A percentile compares a stretch with the other conserved stretches of the same genome.
phyloP scores from a whole-genome alignment of 2,888 invertebrate genomes.

The Eulithis testata region DNA sequence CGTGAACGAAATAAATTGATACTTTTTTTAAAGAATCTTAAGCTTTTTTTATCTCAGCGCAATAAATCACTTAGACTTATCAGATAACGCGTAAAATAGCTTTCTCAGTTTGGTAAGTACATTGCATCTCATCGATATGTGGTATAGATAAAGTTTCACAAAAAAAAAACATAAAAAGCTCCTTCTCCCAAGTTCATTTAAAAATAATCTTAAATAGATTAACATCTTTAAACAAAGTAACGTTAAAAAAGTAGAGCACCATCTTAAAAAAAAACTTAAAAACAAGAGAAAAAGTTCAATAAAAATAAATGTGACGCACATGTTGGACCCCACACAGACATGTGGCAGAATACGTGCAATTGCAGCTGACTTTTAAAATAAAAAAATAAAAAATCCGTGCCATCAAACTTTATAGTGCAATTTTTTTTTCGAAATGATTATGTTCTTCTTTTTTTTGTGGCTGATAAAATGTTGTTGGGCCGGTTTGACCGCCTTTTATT shows the following conservation, averaged over 20 bases:
- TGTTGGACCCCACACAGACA: conserved; percentile 49
- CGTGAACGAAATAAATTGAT: too few species aligned
- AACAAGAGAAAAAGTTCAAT: conserved; percentile 10
- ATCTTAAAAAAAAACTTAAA: background rate
- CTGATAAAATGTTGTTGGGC: too few species aligned
- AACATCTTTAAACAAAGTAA: conserved; percentile 4
- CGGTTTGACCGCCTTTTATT: background rate
- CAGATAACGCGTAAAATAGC: conserved; percentile 1
- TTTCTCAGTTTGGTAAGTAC: too few species aligned
- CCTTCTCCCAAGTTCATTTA: conserved; percentile 23
- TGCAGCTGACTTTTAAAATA: conserved; percentile 51
- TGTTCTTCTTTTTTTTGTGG: too few species aligned
- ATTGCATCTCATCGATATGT: conserved; percentile 3
- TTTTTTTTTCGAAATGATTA: background rate
- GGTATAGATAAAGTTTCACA: conserved; percentile 13
- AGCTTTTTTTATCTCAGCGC: background rate
- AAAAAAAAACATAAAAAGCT: conserved; percentile 3
- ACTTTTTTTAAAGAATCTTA: too few species aligned
- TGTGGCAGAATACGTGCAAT: conserved; percentile 65
- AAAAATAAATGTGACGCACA: conserved; percentile 35
- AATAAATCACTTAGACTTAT: conserved; percentile 2
- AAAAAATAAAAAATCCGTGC: conserved; percentile 46
- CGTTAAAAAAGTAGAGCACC: conserved; percentile 2
- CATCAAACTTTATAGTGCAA: conserved; percentile 32
- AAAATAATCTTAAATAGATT: conserved; percentile 26